Percentiles rank a stretch among this genome's conserved stretches.
Conservation (phyloP, 1,140 invertebrate genomes). For the Orius laevigatus region DNA sequence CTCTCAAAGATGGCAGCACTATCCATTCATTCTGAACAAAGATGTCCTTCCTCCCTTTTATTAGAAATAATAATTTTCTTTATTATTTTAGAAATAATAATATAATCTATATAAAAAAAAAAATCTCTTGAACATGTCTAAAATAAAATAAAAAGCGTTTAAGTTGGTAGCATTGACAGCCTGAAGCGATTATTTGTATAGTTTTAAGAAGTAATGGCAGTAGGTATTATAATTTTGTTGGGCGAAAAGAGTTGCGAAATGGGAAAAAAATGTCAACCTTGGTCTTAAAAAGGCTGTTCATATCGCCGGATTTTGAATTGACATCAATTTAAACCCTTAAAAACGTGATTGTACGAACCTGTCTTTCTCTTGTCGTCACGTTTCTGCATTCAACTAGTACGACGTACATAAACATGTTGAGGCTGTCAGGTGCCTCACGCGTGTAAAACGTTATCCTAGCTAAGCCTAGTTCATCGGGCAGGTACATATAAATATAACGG, state of each 20-base stretch:
- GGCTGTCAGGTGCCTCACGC: slow-evolving; percentile 25
- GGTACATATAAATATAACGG: slow-evolving; percentile 29
- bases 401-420: slow-evolving; percentile 31
- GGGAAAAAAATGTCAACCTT: not conserved
- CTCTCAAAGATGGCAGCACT: not conserved
- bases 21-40: not conserved
- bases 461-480: slow-evolving; percentile 29
- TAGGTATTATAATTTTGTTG: no score
- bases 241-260: not conserved
- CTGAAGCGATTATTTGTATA: no score
- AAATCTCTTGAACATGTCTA: no score
- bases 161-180: no score
- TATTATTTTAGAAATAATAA: no score
- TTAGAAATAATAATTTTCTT: no score
- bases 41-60: not conserved
- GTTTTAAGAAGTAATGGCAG: no score
- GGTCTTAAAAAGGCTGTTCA: not conserved
- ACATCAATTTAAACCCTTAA: not conserved
- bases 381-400: slow-evolving; percentile 29
- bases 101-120: no score
- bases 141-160: no score
- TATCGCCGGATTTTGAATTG: not conserved
- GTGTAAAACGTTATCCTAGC: slow-evolving; percentile 28
- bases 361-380: slow-evolving; percentile 23
- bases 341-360: slow-evolving; percentile 15